These are phyloP conservation scores for Sclerodermus sp. DNA, from an alignment of 2,888 invertebrate species.

Conservation along the genomic window DNA sequence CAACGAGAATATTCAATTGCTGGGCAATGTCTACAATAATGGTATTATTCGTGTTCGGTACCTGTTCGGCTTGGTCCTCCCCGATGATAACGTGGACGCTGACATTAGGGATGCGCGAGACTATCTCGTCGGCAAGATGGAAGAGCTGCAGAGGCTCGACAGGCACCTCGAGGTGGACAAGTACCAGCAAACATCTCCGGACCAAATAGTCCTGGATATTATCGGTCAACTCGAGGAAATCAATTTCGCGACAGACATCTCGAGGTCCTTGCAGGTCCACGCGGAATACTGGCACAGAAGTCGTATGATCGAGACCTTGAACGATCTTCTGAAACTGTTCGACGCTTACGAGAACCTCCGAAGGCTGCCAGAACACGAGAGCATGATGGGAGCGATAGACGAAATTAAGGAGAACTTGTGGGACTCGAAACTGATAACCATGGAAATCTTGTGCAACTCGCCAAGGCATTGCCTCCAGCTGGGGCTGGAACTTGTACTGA, in stretches of 20 bases:
- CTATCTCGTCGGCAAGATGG: conserved; percentile 25
- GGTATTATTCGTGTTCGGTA: conserved; percentile 27
- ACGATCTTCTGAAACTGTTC: conserved; percentile 25
- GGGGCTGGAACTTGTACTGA: conserved; percentile 12
- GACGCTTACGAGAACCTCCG: conserved; percentile 21
- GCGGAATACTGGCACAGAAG: conserved; percentile 32
- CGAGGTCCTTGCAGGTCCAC: conserved; percentile 21
- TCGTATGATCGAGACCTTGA: conserved; percentile 24
- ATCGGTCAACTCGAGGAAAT: conserved; percentile 29
- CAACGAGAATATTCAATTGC: conserved; percentile 29
- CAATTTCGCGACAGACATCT: conserved; percentile 25
- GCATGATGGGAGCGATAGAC: conserved; percentile 12
- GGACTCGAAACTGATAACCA: conserved; percentile 10
- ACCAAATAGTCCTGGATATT: conserved; percentile 31
- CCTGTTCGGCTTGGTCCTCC: conserved; percentile 30
- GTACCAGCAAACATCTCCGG: conserved; percentile 29
- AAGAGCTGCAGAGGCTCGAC: conserved; percentile 17
- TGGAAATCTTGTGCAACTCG: conserved; percentile 17
- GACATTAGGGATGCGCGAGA: conserved; percentile 30
- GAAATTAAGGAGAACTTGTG: conserved; percentile 4
- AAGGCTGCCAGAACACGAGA: background rate
- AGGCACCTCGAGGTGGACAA: conserved; percentile 26
- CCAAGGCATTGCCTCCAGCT: conserved; percentile 17
- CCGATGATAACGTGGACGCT: conserved; percentile 27
- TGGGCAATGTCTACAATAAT: conserved; percentile 34